Conservation (phyloP, 2,888 invertebrate species). For the Caenorhabditis imperialis region DNA sequence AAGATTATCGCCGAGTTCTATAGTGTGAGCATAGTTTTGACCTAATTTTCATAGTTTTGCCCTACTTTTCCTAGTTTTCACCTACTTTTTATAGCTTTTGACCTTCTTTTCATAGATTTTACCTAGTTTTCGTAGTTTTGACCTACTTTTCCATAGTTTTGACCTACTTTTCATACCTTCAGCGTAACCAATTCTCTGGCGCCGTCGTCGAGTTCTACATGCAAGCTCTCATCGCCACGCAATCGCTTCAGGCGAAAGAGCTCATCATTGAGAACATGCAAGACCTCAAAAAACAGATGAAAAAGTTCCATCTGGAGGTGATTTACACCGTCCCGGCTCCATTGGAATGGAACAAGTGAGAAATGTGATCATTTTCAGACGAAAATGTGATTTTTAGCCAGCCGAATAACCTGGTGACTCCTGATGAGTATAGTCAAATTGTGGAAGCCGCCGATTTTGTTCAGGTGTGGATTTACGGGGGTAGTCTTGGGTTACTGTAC, state of each 20-base stretch:
- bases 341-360: slow-evolving; percentile 28
- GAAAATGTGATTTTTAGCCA: slow-evolving; percentile 23
- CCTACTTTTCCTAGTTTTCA: neutral
- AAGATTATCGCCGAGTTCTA: slow-evolving; percentile 83
- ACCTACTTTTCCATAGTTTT: too few relatives aligned
- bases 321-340: slow-evolving; percentile 45
- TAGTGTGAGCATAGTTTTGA: slow-evolving; percentile 20
- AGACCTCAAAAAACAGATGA: slow-evolving; percentile 20
- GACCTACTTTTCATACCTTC: too few relatives aligned
- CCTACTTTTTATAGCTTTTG: neutral
- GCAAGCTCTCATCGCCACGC: slow-evolving; percentile 80
- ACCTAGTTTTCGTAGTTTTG: too few relatives aligned
- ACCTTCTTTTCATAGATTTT: slow-evolving; percentile 4
- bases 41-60: slow-evolving; percentile 3
- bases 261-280: slow-evolving; percentile 37
- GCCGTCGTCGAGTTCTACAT: slow-evolving; percentile 92
- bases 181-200: slow-evolving; percentile 89
- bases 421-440: slow-evolving; percentile 55
- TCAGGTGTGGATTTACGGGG: slow-evolving; percentile 29
- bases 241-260: slow-evolving; percentile 21
- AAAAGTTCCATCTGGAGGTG: slow-evolving; percentile 11
- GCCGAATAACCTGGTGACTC: slow-evolving; percentile 54
- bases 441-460: slow-evolving; percentile 66
- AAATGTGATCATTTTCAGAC: neutral
- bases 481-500: too few relatives aligned